Percentiles rank a stretch among this genome's conserved stretches.
These are phyloP conservation scores for Heteromyza rotundicornis DNA, from an alignment of 2,888 invertebrate species.

Conservation along the genomic window DNA sequence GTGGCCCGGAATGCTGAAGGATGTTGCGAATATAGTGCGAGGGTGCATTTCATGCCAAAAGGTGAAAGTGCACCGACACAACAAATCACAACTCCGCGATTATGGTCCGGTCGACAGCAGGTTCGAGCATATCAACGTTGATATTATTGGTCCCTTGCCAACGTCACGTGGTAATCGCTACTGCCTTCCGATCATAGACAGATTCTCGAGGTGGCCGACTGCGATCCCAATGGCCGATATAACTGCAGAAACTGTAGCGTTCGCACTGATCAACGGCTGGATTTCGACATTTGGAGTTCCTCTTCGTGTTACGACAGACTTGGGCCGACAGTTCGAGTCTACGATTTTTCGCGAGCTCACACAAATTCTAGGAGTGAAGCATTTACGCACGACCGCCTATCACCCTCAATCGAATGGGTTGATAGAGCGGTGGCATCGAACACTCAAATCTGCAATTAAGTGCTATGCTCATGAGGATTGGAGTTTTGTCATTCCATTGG, in stretches of 20 bases:
- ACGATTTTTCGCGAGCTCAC: neutral
- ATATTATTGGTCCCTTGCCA: conserved; percentile 21
- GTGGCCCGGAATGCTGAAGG: conserved; percentile 5
- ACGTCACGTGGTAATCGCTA: conserved; percentile 16
- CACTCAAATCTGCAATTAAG: neutral
- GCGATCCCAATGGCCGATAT: conserved; percentile 24
- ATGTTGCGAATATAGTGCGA: conserved; percentile 5
- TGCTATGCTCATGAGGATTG: neutral
- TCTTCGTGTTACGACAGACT: neutral
- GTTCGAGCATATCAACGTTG: conserved; percentile 8
- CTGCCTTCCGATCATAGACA: conserved; percentile 15
- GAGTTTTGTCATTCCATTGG: neutral
- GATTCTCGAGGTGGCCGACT: conserved; percentile 20
- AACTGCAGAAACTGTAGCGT: conserved; percentile 22
- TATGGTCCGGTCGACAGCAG: neutral
- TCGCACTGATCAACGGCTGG: conserved; percentile 8
- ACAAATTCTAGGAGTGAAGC: neutral
- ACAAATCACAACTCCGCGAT: neutral
- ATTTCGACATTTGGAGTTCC: conserved; percentile 8
- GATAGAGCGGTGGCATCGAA: neutral
- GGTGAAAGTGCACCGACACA: conserved; percentile 7
- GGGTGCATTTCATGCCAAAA: conserved; percentile 1
- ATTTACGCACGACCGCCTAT: neutral
- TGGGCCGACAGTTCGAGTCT: conserved; percentile 6
- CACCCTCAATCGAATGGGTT: neutral